Percentiles rank a stretch among this genome's conserved stretches.
Evolutionary conservation across 2,888 invertebrate genomes (phyloP).

Genomic region (Pheosia gnoma): DNA sequence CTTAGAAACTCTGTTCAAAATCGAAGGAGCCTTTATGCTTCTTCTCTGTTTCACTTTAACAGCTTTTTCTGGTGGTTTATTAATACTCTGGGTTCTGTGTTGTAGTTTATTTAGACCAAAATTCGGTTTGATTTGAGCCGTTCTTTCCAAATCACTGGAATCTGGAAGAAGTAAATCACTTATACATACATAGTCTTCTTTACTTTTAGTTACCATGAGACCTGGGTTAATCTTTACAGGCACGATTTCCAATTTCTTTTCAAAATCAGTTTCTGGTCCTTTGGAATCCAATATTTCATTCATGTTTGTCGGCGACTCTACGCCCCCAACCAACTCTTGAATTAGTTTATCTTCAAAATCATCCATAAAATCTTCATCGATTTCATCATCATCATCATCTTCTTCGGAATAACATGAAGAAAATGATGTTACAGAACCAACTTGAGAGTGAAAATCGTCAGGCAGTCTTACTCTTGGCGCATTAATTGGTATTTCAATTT

Average conservation of each 20-base stretch:
- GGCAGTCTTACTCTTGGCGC: constrained; percentile 80
- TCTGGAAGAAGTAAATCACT: constrained; percentile 70
- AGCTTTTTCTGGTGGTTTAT: constrained; percentile 71
- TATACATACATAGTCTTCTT: constrained; percentile 72
- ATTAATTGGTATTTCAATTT: constrained; percentile 61
- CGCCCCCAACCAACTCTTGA: constrained; percentile 75
- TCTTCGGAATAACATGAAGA: constrained; percentile 73
- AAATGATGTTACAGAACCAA: constrained; percentile 66
- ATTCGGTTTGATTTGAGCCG: constrained; percentile 76
- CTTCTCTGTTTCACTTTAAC: constrained; percentile 69
- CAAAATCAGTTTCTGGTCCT: constrained; percentile 70
- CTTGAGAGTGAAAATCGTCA: constrained; percentile 71
- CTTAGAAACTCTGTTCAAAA: constrained; percentile 61
- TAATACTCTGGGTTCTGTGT: constrained; percentile 73
- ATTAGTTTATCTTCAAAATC: constrained; percentile 74
- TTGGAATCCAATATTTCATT: constrained; percentile 69
- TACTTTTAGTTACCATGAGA: constrained; percentile 52
- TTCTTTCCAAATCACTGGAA: constrained; percentile 61
- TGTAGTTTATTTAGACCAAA: constrained; percentile 74
- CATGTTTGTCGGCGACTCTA: constrained; percentile 70
- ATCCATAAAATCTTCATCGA: constrained; percentile 58
- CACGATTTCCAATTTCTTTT: constrained; percentile 74
- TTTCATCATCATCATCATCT: constrained; percentile 58
- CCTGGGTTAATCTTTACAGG: constrained; percentile 71
- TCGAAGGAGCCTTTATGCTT: constrained; percentile 57